phyloP scores from a whole-genome alignment of 2,888 invertebrate species.

The Punctoribates punctum region DNA sequence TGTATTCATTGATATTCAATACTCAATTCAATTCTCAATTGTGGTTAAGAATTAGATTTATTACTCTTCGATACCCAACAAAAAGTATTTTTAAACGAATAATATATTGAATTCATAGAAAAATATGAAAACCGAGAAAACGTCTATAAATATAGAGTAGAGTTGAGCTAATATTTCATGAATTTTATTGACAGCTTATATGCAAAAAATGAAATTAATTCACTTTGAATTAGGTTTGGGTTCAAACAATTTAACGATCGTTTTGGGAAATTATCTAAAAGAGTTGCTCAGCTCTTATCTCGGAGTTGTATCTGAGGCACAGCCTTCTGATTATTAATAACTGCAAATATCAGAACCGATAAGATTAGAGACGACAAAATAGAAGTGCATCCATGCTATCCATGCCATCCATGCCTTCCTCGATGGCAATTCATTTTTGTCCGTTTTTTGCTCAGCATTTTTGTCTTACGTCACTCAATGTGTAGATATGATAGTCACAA shows the following conservation, averaged over 20 bases:
- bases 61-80: not conserved
- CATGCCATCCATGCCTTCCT: no score
- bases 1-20: constrained; percentile 17
- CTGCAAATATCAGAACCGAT: no score
- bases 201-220: no score
- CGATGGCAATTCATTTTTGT: no score
- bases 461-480: no score
- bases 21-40: constrained; percentile 5
- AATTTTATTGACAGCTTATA: constrained; percentile 10
- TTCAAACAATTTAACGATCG: constrained; percentile 6
- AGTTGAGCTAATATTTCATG: not conserved
- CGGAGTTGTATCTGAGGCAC: not conserved
- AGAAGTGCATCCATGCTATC: no score
- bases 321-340: constrained; percentile 21
- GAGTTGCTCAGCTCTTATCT: not conserved
- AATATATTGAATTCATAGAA: not conserved
- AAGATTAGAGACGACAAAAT: no score
- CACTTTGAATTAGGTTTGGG: not conserved
- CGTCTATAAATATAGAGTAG: not conserved
- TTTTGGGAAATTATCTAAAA: constrained; percentile 20
- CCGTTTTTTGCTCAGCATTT: no score
- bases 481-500: no score
- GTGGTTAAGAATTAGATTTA: constrained; percentile 28
- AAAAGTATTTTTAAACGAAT: constrained; percentile 20
- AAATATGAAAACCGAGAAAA: not conserved